phyloP scores from a whole-genome alignment of 2,797 vertebrate species.

The Acropternis orthonyx region DNA sequence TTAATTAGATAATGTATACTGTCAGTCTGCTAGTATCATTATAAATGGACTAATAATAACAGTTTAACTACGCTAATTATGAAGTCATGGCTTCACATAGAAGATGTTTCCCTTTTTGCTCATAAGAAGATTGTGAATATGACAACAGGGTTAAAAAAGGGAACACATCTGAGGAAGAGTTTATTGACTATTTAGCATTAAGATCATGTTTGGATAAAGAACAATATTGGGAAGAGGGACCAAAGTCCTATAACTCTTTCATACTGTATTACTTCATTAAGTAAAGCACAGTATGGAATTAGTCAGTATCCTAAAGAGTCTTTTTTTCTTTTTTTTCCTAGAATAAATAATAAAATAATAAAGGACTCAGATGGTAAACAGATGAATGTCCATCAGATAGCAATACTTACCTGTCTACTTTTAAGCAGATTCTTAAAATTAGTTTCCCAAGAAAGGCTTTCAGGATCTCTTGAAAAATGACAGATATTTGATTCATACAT shows the following conservation, averaged over 20 bases:
- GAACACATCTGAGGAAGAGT: rapidly evolving
- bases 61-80: background rate
- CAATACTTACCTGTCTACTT: background rate
- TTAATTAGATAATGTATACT: background rate
- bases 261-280: background rate
- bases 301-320: background rate
- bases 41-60: background rate
- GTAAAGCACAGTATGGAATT: background rate
- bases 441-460: background rate
- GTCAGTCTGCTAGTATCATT: background rate
- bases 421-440: background rate
- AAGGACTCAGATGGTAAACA: background rate
- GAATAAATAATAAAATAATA: background rate
- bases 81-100: background rate
- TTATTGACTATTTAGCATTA: background rate
- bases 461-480: background rate
- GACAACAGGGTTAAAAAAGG: background rate
- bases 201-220: background rate
- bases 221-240: background rate
- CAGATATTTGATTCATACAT: background rate
- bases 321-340: background rate
- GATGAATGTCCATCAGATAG: background rate
- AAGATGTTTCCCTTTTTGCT: background rate
- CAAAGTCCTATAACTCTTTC: background rate
- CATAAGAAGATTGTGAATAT: background rate